A percentile compares a stretch with the other conserved stretches of the same genome.
phyloP scores from a whole-genome alignment of 2,888 invertebrate genomes.

The Timema podura region DNA sequence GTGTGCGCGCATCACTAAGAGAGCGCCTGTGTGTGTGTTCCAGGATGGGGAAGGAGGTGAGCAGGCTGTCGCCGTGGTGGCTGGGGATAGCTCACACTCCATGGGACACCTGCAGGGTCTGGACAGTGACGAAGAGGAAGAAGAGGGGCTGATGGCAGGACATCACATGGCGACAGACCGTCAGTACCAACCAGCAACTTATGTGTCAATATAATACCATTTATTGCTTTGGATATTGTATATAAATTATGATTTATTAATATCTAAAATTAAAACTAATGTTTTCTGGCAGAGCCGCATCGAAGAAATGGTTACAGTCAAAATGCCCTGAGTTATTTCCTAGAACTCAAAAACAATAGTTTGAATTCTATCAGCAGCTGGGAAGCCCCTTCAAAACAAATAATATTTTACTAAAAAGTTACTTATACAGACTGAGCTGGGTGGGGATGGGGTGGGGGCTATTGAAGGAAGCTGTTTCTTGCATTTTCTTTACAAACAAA shows the following conservation, averaged over 20 bases:
- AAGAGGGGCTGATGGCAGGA: slow-evolving; percentile 44
- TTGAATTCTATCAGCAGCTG: too few relatives aligned
- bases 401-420: slow-evolving; percentile 40
- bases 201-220: not conserved
- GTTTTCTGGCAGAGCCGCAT: too few relatives aligned
- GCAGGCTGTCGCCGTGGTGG: slow-evolving; percentile 48
- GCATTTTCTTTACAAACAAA: too few relatives aligned
- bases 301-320: too few relatives aligned
- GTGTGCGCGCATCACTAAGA: too few relatives aligned
- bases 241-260: not conserved
- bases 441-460: too few relatives aligned
- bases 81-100: slow-evolving; percentile 41
- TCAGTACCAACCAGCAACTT: slow-evolving; percentile 18
- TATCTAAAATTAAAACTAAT: not conserved
- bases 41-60: slow-evolving; percentile 42
- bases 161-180: slow-evolving; percentile 37
- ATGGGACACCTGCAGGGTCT: slow-evolving; percentile 37
- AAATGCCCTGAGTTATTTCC: not conserved
- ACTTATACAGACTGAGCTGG: not conserved
- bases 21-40: slow-evolving; percentile 23
- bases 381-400: too few relatives aligned
- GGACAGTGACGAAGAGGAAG: slow-evolving; percentile 42
- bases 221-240: not conserved
- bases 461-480: too few relatives aligned
- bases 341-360: too few relatives aligned